Evolutionary conservation across 2,888 invertebrate species (phyloP).

Genomic region (Gasteruption jaculator): DNA sequence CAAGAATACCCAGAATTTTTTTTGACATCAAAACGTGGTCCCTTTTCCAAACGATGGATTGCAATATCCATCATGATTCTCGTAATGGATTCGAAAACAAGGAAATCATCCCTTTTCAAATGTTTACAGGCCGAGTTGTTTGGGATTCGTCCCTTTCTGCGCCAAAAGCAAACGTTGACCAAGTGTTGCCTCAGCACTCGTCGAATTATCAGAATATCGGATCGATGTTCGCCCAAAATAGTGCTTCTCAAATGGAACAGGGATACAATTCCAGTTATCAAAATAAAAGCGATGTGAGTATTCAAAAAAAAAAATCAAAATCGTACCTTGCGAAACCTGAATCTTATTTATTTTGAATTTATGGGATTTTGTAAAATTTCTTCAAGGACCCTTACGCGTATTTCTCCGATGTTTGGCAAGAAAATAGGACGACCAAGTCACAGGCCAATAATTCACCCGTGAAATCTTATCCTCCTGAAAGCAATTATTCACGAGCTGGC

Average conservation of each 20-base stretch:
- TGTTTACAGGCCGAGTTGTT: conserved; percentile 33
- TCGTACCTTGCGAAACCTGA: neutral
- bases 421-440: conserved; percentile 40
- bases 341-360: conserved; percentile 5
- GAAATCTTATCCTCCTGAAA: conserved; percentile 39
- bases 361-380: conserved; percentile 12
- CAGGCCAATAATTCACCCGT: conserved; percentile 25
- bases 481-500: conserved; percentile 35
- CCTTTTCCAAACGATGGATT: too few species aligned
- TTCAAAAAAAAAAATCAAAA: neutral
- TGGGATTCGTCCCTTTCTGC: conserved; percentile 42
- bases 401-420: conserved; percentile 49
- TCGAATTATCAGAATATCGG: too few species aligned
- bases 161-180: too few species aligned
- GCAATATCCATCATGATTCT: too few species aligned
- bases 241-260: too few species aligned
- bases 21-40: too few species aligned
- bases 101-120: conserved; percentile 7
- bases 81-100: neutral
- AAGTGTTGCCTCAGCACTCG: too few species aligned
- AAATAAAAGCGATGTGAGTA: conserved; percentile 42
- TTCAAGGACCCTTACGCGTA: conserved; percentile 47
- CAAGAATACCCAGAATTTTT: neutral
- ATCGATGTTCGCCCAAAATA: too few species aligned
- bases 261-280: too few species aligned